These are phyloP conservation scores for Parotia lawesii DNA, from an alignment of 2,113 vertebrate species.

Conservation along the genomic window DNA sequence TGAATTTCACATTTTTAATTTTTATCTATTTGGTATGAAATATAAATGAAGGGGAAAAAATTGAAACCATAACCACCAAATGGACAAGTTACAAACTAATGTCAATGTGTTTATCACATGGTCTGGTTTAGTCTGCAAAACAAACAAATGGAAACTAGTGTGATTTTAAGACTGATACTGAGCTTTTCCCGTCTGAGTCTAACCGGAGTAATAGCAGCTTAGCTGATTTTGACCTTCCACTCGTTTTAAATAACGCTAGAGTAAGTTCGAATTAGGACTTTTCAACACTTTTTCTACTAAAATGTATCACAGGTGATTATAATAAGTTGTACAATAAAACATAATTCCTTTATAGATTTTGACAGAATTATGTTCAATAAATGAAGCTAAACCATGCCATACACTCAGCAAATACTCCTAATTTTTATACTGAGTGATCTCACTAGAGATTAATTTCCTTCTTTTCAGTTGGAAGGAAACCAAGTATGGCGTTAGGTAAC, in stretches of 20 bases:
- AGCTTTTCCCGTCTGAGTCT: background rate
- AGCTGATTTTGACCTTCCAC: background rate
- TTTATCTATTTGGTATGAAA: background rate
- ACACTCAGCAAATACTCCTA: background rate
- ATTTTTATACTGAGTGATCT: background rate
- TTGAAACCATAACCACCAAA: background rate
- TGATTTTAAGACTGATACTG: background rate
- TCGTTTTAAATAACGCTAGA: background rate
- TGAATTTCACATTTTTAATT: background rate
- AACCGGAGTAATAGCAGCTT: background rate
- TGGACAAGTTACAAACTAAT: background rate
- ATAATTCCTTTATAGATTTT: background rate
- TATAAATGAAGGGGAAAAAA: background rate
- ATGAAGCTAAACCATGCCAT: background rate
- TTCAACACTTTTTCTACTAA: background rate
- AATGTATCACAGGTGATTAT: background rate
- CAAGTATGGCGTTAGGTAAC: background rate
- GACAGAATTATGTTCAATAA: background rate
- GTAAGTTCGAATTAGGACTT: background rate
- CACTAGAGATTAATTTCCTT: background rate
- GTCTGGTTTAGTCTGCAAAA: background rate
- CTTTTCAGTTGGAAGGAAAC: background rate
- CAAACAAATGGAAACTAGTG: background rate
- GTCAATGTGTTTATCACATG: background rate
- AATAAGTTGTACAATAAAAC: background rate